Evolutionary conservation across 2,797 vertebrate genomes (phyloP), one percentile per base, ranked within the genome.

Genomic region (Rhodeus uyekii): DNA sequence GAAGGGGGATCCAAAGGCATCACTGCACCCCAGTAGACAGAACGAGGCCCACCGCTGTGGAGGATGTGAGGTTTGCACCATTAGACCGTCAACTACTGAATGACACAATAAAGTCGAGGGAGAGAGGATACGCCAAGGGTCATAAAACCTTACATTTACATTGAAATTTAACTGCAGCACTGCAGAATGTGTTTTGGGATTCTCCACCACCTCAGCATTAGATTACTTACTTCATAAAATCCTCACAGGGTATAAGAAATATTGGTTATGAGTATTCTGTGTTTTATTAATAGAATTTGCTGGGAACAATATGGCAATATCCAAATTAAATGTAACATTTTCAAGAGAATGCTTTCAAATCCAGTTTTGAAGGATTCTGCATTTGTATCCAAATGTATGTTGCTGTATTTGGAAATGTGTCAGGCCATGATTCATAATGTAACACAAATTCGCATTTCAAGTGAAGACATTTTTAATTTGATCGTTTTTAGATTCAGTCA

Each of bases 1-100:
- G 61, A 73, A 55, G 69, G 72, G 80, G 42, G 64, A 76, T 83
- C 69, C 84, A 76, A 75, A 82, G 79, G 48, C 73, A 82, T 58
- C 60, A 65, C 48, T 82, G 65, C 74, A 78, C 22, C 67, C 39
- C 29, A 71, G 42, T 6, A 50, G 53, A 63, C 42, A 29, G 19
- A 38, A 64, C 5, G 42, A 80, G 42, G 29, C 29, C 29, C 34
- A 29, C 44, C n/a, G 5, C 65, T 44, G 78, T 18, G 55, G 48
- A 8, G 10, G 34, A 38, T 74, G 71, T 14, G 3, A 38, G 22
- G 73, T 76, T 61, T 76, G 73, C 53, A 63, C 39, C 78, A 60
- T 80, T 42, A 44, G 53, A 74, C 8, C 18, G 32, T 53, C 19
- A 53, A 24, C 44, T 42, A 53, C 58, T 53, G 34, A 78, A 74